A percentile compares a stretch with the other conserved stretches of the same genome.
These are phyloP conservation scores for Pteropus rufus DNA, from an alignment of 2,797 vertebrate genomes.

Conservation along the genomic window DNA sequence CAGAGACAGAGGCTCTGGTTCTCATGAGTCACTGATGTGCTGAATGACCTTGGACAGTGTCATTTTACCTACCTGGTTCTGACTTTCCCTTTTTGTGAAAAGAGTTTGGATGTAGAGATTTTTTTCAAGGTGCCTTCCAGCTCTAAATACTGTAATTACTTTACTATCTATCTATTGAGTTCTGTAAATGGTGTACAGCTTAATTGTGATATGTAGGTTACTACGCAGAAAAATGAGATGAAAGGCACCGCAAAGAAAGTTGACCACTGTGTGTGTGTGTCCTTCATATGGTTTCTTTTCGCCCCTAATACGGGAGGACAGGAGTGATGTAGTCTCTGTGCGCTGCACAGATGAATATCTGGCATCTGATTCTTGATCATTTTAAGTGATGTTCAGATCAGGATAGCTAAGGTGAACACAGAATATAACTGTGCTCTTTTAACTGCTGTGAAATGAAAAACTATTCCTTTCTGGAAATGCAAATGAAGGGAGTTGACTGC, in stretches of 20 bases:
- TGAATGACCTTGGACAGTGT: not conserved
- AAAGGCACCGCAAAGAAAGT: not conserved
- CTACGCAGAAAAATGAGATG: slow-evolving; percentile 17
- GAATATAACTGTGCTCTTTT: not conserved
- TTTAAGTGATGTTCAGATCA: slow-evolving; percentile 24
- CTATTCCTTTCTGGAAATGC: not conserved
- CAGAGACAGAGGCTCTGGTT: not conserved
- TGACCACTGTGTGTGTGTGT: not conserved
- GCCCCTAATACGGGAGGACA: not conserved
- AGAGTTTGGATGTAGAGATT: slow-evolving; percentile 13
- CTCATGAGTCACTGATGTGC: not conserved
- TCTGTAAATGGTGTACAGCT: not conserved
- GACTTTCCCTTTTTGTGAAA: slow-evolving; percentile 19
- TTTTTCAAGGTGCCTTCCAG: slow-evolving; percentile 53
- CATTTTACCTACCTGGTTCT: not conserved
- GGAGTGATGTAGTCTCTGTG: not conserved
- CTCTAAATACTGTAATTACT: slow-evolving; percentile 20
- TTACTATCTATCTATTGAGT: slow-evolving; percentile 17
- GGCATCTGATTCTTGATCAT: slow-evolving; percentile 34
- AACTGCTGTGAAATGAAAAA: not conserved
- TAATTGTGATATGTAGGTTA: slow-evolving; percentile 28
- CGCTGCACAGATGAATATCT: not conserved
- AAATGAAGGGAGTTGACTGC: not conserved
- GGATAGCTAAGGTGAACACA: not conserved
- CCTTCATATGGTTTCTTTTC: slow-evolving; percentile 39